phyloP scores from a whole-genome alignment of 2,113 vertebrate genomes.

The Phyllostomus hastatus region DNA sequence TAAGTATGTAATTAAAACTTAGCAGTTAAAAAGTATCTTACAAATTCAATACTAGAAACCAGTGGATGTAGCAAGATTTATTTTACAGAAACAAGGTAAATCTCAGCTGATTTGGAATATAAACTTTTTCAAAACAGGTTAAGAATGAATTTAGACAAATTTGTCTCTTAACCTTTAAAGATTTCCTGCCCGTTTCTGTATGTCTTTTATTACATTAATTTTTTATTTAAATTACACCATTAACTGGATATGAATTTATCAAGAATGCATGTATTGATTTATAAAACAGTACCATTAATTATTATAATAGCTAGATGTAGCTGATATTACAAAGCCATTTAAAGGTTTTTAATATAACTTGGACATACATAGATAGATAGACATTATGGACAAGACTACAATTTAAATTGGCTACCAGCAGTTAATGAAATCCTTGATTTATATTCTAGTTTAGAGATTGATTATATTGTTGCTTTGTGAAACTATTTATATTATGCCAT shows the following conservation, averaged over 20 bases:
- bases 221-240: conserved; percentile 96
- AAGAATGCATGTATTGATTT: conserved; percentile 93
- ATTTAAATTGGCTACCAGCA: conserved; percentile 96
- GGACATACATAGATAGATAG: conserved; percentile 95
- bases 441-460: conserved; percentile 91
- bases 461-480: conserved; percentile 95
- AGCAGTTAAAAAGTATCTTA: conserved; percentile 44
- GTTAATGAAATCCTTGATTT: conserved; percentile 98
- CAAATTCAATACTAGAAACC: conserved; percentile 39
- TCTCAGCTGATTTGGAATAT: conserved; percentile 74
- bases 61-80: conserved; percentile 50
- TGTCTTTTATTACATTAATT: conserved; percentile 89
- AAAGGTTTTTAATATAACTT: conserved; percentile 95
- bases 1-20: conserved; percentile 59
- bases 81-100: conserved; percentile 67
- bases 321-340: conserved; percentile 95
- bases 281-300: conserved; percentile 98
- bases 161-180: conserved; percentile 88
- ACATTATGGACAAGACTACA: conserved; percentile 93
- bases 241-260: conserved; percentile 94
- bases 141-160: conserved; percentile 86
- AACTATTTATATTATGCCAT: conserved; percentile 90
- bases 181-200: conserved; percentile 85
- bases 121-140: conserved; percentile 72
- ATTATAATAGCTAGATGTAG: conserved; percentile 97